phyloP scores from a whole-genome alignment of 2,797 vertebrate species.

The Alosa sapidissima region DNA sequence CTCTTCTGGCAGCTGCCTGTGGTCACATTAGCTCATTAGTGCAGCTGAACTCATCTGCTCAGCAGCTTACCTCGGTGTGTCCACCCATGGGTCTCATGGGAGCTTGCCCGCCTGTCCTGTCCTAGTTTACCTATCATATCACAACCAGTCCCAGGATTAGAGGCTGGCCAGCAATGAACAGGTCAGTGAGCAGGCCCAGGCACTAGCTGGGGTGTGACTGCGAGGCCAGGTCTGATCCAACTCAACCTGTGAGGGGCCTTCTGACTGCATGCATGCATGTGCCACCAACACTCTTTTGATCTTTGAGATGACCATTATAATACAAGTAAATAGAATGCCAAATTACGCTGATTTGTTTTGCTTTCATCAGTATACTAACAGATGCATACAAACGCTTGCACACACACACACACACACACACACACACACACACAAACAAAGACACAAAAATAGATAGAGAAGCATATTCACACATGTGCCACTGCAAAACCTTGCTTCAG shows the following conservation, averaged over 20 bases:
- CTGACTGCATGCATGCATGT: not conserved
- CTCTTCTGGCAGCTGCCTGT: not conserved
- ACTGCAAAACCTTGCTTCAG: constrained; percentile 67
- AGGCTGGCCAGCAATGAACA: not conserved
- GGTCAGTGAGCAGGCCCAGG: constrained; percentile 11
- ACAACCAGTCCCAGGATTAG: constrained; percentile 30
- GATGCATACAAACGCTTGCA: not conserved
- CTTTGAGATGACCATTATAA: not conserved
- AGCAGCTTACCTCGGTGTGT: constrained; percentile 8
- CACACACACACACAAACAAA: constrained; percentile 30
- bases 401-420: constrained; percentile 25
- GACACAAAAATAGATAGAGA: not conserved
- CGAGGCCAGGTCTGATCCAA: constrained; percentile 18
- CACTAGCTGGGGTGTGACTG: not conserved
- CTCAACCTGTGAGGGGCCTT: not conserved
- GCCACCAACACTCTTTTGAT: not conserved
- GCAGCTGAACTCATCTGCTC: not conserved
- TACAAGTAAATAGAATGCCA: constrained; percentile 52
- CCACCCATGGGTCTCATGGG: not conserved
- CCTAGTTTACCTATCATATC: constrained; percentile 25
- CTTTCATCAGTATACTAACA: not conserved
- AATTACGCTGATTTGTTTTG: constrained; percentile 59
- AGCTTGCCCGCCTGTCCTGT: not conserved
- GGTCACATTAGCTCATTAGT: constrained; percentile 5
- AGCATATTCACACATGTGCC: constrained; percentile 25